Evolutionary conservation across 2,888 invertebrate genomes (phyloP), one percentile per base, ranked within the genome.

Genomic region (Lithophane leautieri): DNA sequence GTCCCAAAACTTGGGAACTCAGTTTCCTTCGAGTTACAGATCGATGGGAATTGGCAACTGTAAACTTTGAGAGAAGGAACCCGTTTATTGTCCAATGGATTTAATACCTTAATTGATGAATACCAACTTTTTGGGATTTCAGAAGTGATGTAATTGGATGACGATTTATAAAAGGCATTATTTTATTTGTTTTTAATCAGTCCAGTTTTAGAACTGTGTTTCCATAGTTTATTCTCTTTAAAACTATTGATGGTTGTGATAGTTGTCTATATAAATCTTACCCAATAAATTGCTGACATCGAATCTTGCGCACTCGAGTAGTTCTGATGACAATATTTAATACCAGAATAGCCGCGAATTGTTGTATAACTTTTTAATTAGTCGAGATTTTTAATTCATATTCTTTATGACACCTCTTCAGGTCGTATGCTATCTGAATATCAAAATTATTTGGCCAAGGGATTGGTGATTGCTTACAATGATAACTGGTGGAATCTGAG

Each of bases 81-180:
- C 70, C 76, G 84, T 84, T 88, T 84, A 87, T 84, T 84, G 82
- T 88, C 62, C 77, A 76, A 66, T 25, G 78, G 77, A 76, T 84
- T 85, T 82, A 85, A 86, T 80, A 79, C 75, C 66, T 79, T 87
- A 88, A 87, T 85, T 86, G 87, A 85, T 79, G 78, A 76, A 69
- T 62, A 40, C 25, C 47, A 84, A 87, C 71, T 84, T 86, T 85
- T 73, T 47, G 73, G 73, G 40, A 4, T 67, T 22, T 54, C 25
- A 0, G 22, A 63, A 70, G 4, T n/a, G 52, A 69, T 60, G 70
- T 82, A 54, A 66, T 66, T 72, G 44, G 63, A 52, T 79, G 34
- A 42, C 14, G 47, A 54, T 54, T 58, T 47, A 8, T 2, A 25
- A 14, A 44, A 67, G 6, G 50, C 12, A 14, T 25, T 9, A 40